A percentile compares a stretch with the other conserved stretches of the same genome.
phyloP scores from a whole-genome alignment of 2,888 invertebrate genomes.

The Tenthredo scrophulariae region DNA sequence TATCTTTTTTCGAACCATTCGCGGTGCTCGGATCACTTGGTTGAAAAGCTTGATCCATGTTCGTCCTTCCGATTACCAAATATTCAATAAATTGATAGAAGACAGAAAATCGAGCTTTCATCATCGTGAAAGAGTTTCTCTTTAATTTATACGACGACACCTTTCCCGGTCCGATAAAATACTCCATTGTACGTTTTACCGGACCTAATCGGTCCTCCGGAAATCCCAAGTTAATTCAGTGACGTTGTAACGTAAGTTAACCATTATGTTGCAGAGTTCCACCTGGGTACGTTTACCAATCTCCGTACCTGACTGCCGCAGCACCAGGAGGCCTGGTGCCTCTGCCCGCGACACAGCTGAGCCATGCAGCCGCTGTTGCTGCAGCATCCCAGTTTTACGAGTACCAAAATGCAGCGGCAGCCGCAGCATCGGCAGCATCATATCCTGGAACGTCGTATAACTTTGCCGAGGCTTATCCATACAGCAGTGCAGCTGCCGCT shows the following conservation, averaged over 20 bases:
- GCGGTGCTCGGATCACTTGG: background rate
- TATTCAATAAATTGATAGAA: background rate
- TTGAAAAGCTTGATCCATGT: background rate
- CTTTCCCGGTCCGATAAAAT: background rate
- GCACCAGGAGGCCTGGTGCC: slow-evolving; percentile 85
- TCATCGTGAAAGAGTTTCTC: background rate
- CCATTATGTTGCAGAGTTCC: slow-evolving; percentile 82
- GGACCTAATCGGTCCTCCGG: background rate
- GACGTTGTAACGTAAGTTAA: slow-evolving; percentile 58
- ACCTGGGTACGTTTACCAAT: slow-evolving; percentile 89
- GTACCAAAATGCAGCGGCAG: slow-evolving; percentile 88
- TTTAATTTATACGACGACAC: background rate
- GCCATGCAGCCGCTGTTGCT: slow-evolving; percentile 88
- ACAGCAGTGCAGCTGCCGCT: slow-evolving; percentile 84
- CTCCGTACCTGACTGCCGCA: slow-evolving; percentile 84
- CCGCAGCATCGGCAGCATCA: slow-evolving; percentile 82
- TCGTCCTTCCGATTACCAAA: background rate
- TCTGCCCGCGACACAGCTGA: slow-evolving; percentile 83
- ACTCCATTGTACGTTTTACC: background rate
- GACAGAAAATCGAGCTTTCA: background rate
- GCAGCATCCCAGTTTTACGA: slow-evolving; percentile 92
- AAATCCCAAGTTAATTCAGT: slow-evolving; percentile 60
- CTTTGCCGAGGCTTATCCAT: slow-evolving; percentile 87
- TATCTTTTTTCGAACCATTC: background rate
- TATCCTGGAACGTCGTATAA: slow-evolving; percentile 88